Base-by-base conservation (phyloP, 92 coral and sea anemone genomes). In the Siderastrea radians region DNA sequence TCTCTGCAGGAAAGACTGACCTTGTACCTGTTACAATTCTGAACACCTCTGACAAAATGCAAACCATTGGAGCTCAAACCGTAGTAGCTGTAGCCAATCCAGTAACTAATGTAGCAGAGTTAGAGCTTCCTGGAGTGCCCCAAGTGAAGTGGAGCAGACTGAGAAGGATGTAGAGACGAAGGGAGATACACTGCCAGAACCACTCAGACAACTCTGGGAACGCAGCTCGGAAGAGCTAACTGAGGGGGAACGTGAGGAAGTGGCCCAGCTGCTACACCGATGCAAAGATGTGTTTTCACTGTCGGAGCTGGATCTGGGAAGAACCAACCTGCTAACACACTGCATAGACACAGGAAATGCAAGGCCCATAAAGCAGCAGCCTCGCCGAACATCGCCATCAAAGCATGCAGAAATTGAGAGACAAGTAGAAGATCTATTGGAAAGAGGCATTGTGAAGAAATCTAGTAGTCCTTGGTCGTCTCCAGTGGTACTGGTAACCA, bases 321-420 rank as follows among this genome's bases (percentile, higher is more conserved):
- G 38, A 60, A 75, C 14, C 76, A 85, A 49, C 79, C 69, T 49
- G 84, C 84, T 78, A 52, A 68, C 84, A 69, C 38, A 78, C 4
- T 77, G 90, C 38, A 78, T 78, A 1, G 84, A 86, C 43, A 82
- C 49, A 71, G 83, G 12, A 74, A 88, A 26, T 88, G 88, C 83
- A 76, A 88, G 19, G 91, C 82, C 1, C 74, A 87, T 4, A 61
- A 73, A 87, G 88, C 79, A 5, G 45, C 78, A 1, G 54, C 71
- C 12, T 60, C 85, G 9, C 93, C 93, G 3, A 72, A 75, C 5
- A 84, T 86, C 12, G 88, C 89, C 57, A 74, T 81, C 3, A 77
- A 81, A 6, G 93, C 90, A 15, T 86, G 50, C 43, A 26, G 92
- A 26, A 26, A 26, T 26, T 26, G 38, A 26, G 38, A 26, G 38